Percentiles rank a stretch among this genome's conserved stretches.
Conservation (phyloP, 2,888 invertebrate species). For the Drosophila kambysellisi region DNA sequence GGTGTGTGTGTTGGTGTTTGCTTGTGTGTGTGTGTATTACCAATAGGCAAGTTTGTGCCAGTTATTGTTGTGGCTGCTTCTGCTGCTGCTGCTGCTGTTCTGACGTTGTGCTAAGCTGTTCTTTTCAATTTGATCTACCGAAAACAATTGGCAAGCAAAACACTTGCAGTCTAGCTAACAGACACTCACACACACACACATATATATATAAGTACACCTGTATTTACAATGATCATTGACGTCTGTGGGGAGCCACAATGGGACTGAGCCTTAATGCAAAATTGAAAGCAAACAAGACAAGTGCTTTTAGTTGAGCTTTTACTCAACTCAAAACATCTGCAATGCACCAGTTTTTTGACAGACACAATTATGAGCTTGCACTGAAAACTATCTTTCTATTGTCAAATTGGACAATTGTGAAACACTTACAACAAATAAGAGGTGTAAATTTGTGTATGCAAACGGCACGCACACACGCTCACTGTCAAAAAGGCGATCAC, state of each 20-base stretch:
- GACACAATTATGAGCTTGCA: conserved; percentile 19
- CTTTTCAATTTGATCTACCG: conserved; percentile 64
- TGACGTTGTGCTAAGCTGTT: conserved; percentile 52
- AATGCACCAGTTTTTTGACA: conserved; percentile 35
- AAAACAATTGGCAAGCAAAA: conserved; percentile 62
- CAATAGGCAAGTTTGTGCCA: conserved; percentile 56
- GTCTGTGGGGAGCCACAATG: conserved; percentile 51
- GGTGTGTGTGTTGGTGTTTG: conserved; percentile 5
- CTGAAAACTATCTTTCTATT: conserved; percentile 36
- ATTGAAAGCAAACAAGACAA: conserved; percentile 17
- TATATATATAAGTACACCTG: conserved; percentile 25
- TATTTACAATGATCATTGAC: conserved; percentile 38
- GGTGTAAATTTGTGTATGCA: conserved; percentile 72
- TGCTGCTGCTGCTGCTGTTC: conserved; percentile 23
- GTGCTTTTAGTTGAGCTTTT: neutral
- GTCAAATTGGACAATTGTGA: conserved; percentile 63
- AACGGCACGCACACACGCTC: conserved; percentile 38
- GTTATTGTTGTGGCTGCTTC: conserved; percentile 51
- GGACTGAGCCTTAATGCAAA: conserved; percentile 32
- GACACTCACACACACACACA: conserved; percentile 13
- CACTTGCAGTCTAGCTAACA: conserved; percentile 50
- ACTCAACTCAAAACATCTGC: conserved; percentile 22
- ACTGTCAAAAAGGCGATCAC: conserved; percentile 48
- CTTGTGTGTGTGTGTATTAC: conserved; percentile 31
- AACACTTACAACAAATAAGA: conserved; percentile 31